Conservation (phyloP, 2,888 invertebrate species). For the Agapetus fuscipes region DNA sequence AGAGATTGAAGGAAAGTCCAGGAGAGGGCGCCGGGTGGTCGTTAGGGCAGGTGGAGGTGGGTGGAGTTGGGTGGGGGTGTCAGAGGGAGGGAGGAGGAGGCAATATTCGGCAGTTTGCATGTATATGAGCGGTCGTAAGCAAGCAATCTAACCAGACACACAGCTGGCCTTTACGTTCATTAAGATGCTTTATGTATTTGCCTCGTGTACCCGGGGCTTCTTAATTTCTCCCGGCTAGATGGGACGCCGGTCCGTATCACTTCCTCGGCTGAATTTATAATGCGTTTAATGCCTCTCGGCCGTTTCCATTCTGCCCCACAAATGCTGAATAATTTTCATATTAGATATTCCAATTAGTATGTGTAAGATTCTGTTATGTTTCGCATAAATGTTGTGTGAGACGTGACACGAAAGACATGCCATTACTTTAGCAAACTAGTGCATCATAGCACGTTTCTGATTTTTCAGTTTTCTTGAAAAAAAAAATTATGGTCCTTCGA, state of each 20-base stretch:
- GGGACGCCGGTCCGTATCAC: conserved; percentile 17
- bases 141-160: conserved; percentile 28
- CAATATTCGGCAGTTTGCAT: conserved; percentile 42
- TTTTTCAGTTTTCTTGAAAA: too few species aligned
- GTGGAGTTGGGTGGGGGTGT: conserved; percentile 34
- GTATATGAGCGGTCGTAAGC: conserved; percentile 48
- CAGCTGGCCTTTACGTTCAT: conserved; percentile 48
- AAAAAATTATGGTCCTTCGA: too few species aligned
- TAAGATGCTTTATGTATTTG: conserved; percentile 46
- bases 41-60: conserved; percentile 44
- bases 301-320: neutral
- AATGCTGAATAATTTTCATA: conserved; percentile 6
- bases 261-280: conserved; percentile 21
- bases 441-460: too few species aligned
- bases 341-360: too few species aligned
- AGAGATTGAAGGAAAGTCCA: too few species aligned
- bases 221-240: conserved; percentile 19
- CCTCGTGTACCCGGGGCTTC: conserved; percentile 17
- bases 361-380: too few species aligned
- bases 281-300: conserved; percentile 15
- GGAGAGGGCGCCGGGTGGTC: conserved; percentile 32
- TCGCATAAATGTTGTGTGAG: too few species aligned
- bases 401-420: too few species aligned
- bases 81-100: conserved; percentile 24
- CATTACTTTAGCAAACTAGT: too few species aligned